These are phyloP conservation scores for Sylvicapra grimmia DNA, from an alignment of 2,113 vertebrate species.

Conservation along the genomic window DNA sequence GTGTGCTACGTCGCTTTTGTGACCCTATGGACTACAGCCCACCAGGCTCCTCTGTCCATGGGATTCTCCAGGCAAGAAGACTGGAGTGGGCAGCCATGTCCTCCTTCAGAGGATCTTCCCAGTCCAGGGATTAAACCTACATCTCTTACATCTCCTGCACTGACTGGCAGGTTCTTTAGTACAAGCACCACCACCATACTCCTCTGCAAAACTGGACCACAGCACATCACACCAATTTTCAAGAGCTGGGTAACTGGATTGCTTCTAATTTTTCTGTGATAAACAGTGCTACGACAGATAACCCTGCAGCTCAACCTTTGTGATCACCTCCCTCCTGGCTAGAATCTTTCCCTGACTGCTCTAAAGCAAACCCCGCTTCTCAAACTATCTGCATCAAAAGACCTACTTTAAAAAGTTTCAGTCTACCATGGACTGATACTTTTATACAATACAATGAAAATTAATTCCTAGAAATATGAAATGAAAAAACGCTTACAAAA, in stretches of 20 bases:
- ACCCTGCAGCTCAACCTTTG: not conserved
- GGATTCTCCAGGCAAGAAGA: not conserved
- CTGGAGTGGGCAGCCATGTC: not conserved
- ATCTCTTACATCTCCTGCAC: not conserved
- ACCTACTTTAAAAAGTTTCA: not conserved
- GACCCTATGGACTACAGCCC: not conserved
- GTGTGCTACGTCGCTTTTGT: not conserved
- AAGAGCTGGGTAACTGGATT: not conserved
- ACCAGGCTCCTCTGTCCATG: not conserved
- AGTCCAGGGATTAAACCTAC: not conserved
- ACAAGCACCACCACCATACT: not conserved
- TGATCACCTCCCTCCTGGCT: not conserved
- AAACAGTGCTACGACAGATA: not conserved
- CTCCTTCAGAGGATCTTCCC: not conserved
- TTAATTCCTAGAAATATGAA: not conserved
- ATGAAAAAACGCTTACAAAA: not conserved
- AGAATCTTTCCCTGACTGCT: not conserved
- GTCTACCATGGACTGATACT: not conserved
- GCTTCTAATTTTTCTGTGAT: not conserved
- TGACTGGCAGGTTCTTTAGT: not conserved
- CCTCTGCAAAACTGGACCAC: not conserved
- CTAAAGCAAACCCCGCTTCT: not conserved
- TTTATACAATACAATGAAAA: not conserved
- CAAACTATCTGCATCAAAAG: not conserved
- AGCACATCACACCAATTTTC: not conserved